Evolutionary conservation across 1,140 invertebrate genomes (phyloP).

Genomic region (Aphis gossypii): DNA sequence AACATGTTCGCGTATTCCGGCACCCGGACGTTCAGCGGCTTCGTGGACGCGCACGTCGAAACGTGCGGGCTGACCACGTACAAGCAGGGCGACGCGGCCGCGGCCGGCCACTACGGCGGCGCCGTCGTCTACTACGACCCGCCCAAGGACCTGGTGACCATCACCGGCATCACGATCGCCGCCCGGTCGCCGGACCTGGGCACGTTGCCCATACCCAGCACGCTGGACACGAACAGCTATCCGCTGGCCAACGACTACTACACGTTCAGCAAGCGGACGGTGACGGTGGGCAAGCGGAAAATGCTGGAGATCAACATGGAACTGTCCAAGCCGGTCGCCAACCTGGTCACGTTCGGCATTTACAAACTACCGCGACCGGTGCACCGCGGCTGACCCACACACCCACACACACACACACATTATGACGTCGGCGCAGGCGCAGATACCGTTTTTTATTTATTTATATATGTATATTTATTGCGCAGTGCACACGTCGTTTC

Average conservation of each 20-base stretch:
- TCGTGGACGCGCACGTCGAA: slow-evolving; percentile 51
- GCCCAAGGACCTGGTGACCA: slow-evolving; percentile 24
- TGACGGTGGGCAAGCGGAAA: slow-evolving; percentile 36
- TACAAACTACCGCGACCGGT: slow-evolving; percentile 16
- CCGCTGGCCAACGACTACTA: slow-evolving; percentile 47
- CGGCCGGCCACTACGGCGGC: neutral
- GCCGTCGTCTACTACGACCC: slow-evolving; percentile 44
- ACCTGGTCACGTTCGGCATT: slow-evolving; percentile 51
- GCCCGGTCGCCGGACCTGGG: slow-evolving; percentile 30
- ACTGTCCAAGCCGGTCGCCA: slow-evolving; percentile 40
- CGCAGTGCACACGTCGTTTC: neutral
- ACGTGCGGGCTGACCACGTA: slow-evolving; percentile 54
- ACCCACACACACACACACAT: no score
- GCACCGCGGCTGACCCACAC: slow-evolving; percentile 57
- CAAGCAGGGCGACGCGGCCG: neutral
- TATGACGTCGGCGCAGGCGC: neutral
- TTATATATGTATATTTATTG: neutral
- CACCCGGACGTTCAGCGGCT: slow-evolving; percentile 40
- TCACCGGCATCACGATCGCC: slow-evolving; percentile 49
- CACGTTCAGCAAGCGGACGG: slow-evolving; percentile 54
- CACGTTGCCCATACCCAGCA: slow-evolving; percentile 54
- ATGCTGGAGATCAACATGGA: slow-evolving; percentile 39
- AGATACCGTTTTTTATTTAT: neutral
- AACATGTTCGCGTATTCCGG: slow-evolving; percentile 58
- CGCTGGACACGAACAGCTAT: slow-evolving; percentile 38